Percentiles rank a stretch among this genome's conserved stretches.
phyloP scores from a whole-genome alignment of 2,888 invertebrate species.

The Epiperipatus broadwayi region DNA sequence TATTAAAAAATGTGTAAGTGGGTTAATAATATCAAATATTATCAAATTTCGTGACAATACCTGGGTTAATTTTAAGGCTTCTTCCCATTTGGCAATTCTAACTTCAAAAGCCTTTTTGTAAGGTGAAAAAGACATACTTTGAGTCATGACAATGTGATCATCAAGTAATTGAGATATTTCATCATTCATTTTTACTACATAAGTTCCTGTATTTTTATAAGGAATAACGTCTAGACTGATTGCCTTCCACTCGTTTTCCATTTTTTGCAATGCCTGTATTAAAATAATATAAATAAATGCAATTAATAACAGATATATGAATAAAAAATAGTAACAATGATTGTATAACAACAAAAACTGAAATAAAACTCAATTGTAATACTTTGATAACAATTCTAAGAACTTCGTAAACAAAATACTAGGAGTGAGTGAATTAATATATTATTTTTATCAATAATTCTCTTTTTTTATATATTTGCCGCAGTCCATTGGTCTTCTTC shows the following conservation, averaged over 20 bases:
- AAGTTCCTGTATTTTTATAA: constrained; percentile 51
- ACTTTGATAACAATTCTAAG: too few species aligned
- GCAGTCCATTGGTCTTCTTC: too few species aligned
- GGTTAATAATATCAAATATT: too few species aligned
- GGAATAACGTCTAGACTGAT: constrained; percentile 43
- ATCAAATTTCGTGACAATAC: constrained; percentile 31
- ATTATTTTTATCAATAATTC: too few species aligned
- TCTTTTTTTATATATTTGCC: too few species aligned
- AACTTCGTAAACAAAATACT: too few species aligned
- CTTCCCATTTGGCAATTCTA: constrained; percentile 53
- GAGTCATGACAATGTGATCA: constrained; percentile 51
- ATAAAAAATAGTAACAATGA: too few species aligned
- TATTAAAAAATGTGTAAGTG: too few species aligned
- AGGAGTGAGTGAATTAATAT: too few species aligned
- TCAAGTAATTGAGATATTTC: constrained; percentile 51
- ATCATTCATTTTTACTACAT: constrained; percentile 52
- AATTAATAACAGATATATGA: too few species aligned
- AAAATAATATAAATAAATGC: background rate
- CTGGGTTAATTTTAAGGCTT: constrained; percentile 36
- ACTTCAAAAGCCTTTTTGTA: constrained; percentile 55
- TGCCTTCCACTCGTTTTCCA: constrained; percentile 49
- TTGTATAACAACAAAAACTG: too few species aligned
- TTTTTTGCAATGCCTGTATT: constrained; percentile 44
- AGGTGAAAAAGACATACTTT: constrained; percentile 53
- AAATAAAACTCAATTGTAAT: too few species aligned